phyloP scores from a whole-genome alignment of 1,140 invertebrate genomes.

The Ctenoplectra terminalis region DNA sequence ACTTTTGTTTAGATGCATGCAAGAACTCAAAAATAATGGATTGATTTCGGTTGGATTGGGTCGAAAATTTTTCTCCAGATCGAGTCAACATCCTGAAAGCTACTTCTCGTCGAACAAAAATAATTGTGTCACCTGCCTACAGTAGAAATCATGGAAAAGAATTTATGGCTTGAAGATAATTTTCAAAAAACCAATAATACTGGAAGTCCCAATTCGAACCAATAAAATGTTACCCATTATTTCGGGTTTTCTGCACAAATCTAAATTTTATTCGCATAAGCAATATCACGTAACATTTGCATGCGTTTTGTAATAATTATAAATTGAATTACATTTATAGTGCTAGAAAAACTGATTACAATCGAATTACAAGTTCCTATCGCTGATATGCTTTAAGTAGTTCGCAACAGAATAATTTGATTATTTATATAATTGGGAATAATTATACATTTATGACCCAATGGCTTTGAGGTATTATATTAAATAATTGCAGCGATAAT shows the following conservation, averaged over 20 bases:
- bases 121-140: no score
- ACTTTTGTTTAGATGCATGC: not conserved
- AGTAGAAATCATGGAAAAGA: no score
- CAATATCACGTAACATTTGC: no score
- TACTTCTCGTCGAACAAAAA: no score
- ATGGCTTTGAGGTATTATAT: slow-evolving; percentile 45
- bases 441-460: slow-evolving; percentile 30
- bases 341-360: not conserved
- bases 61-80: no score
- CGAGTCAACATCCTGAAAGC: no score
- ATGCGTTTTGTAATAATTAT: not conserved
- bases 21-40: not conserved
- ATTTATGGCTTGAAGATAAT: no score
- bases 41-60: not conserved
- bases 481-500: slow-evolving; percentile 25
- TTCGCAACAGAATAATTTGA: not conserved
- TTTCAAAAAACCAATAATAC: no score
- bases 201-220: not conserved
- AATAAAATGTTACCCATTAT: not conserved
- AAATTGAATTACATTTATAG: slow-evolving; percentile 10
- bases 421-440: slow-evolving; percentile 7
- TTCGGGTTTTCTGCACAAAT: not conserved
- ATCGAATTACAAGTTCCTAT: slow-evolving; percentile 36
- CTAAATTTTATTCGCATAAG: not conserved
- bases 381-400: not conserved